Evolutionary conservation across 2,113 vertebrate species (phyloP).

Genomic region (Cisticola juncidis): DNA sequence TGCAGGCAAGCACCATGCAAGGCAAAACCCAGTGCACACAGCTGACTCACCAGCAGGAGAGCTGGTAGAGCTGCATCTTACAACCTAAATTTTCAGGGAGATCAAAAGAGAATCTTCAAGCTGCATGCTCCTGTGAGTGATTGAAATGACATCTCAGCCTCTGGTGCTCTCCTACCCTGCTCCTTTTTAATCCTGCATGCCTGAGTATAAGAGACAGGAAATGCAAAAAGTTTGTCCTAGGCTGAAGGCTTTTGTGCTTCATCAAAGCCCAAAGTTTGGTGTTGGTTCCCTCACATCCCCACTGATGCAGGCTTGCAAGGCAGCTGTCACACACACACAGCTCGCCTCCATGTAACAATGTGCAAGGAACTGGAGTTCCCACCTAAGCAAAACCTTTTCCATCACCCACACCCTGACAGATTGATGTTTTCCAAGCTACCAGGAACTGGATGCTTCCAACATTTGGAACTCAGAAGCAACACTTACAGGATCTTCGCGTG

Average conservation of each 20-base stretch:
- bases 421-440: neutral
- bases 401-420: neutral
- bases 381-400: neutral
- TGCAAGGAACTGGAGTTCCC: neutral
- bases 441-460: neutral
- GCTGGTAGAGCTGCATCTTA: neutral
- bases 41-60: neutral
- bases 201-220: neutral
- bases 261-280: neutral
- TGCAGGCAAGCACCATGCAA: neutral
- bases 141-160: neutral
- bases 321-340: neutral
- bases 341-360: neutral
- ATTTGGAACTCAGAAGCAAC: neutral
- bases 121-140: neutral
- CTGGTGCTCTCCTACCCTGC: neutral
- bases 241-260: neutral
- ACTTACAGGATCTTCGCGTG: conserved; percentile 89
- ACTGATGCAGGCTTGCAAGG: neutral
- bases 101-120: neutral
- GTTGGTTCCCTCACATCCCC: neutral
- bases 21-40: neutral
- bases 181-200: neutral
- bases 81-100: neutral
- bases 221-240: neutral